Base-by-base conservation (phyloP, 1,140 invertebrate genomes). In the Trichonephila clavata region DNA sequence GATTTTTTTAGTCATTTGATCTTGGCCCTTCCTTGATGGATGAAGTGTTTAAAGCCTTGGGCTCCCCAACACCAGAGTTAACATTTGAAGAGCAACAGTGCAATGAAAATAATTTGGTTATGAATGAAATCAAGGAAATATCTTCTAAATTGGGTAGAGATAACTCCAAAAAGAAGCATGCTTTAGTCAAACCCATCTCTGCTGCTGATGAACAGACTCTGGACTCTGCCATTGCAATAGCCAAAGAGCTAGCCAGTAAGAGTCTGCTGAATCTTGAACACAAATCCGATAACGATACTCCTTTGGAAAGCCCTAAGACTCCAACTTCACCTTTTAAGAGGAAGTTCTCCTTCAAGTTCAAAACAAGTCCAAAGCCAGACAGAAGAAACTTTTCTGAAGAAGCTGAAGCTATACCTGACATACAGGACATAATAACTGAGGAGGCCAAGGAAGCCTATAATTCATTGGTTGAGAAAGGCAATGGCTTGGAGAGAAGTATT, bases 1-100 rank as follows among this genome's bases (percentile, higher is more conserved):
- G 0, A 50, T 21, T 57, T 50, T 96, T 96, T n/a, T 95, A 97
- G 97, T 97, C 97, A 83, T 97, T 98, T 94, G 98, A 99, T 96
- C 97, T 99, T 95, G 98, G 98, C 20, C 98, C 98, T 14, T 99
- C 98, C 94, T 96, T 99, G 61, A 96, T 99, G 95, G 98, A 99
- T 95, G 99, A 99, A 96, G 98, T 99, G 96, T 98, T 99, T 95
- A 97, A 97, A 95, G 97, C 97, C 24, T 96, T 98, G 86, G 97
- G 96, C 95, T 95, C 95, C 16, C 94, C 86, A 57, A 94, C 94
- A 43, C 90, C 94, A 60, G 92, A 94, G 18, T 59, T 93, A 50
- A 94, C 59, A 4, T 93, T 94, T 21, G 93, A 88, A 27, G 95
- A 94, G 27, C 94, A 86, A 39, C 92, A 95, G 71, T 94, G 89